These are phyloP conservation scores for Empis stercorea DNA, from an alignment of 2,888 invertebrate species.

Conservation along the genomic window DNA sequence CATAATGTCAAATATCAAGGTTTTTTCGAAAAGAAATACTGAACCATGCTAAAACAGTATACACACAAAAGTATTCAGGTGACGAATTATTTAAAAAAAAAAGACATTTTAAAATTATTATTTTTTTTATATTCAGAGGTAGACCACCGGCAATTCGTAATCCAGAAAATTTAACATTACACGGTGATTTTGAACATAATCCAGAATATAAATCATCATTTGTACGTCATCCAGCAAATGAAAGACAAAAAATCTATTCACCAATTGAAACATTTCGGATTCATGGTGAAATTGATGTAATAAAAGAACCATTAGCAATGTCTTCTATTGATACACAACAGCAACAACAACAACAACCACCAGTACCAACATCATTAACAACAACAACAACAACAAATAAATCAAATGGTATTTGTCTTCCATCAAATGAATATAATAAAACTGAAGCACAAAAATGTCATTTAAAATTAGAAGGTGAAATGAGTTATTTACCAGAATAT, in stretches of 20 bases:
- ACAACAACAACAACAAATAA: constrained; percentile 12
- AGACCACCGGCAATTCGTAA: constrained; percentile 26
- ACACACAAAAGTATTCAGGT: not conserved
- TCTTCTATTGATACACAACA: not conserved
- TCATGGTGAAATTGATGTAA: constrained; percentile 12
- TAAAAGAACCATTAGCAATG: constrained; percentile 4
- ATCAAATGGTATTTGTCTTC: constrained; percentile 10
- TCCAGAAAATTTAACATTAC: constrained; percentile 26
- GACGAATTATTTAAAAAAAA: not conserved
- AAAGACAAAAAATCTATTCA: constrained; percentile 13
- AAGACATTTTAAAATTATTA: not conserved
- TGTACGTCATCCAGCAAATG: constrained; percentile 28
- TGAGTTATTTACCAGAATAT: constrained; percentile 26
- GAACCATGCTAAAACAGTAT: no score
- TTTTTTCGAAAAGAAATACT: no score
- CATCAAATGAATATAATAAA: constrained; percentile 3
- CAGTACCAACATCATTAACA: constrained; percentile 18
- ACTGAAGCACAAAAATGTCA: constrained; percentile 20
- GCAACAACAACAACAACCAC: not conserved
- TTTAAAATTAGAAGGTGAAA: constrained; percentile 16
- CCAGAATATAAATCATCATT: constrained; percentile 26
- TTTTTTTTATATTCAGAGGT: constrained; percentile 17
- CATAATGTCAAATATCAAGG: no score
- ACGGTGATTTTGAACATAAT: constrained; percentile 22
- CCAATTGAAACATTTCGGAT: constrained; percentile 27